A percentile compares a stretch with the other conserved stretches of the same genome.
These are phyloP conservation scores for Rhopalosiphum padi DNA, from an alignment of 1,140 invertebrate genomes.

Conservation along the genomic window DNA sequence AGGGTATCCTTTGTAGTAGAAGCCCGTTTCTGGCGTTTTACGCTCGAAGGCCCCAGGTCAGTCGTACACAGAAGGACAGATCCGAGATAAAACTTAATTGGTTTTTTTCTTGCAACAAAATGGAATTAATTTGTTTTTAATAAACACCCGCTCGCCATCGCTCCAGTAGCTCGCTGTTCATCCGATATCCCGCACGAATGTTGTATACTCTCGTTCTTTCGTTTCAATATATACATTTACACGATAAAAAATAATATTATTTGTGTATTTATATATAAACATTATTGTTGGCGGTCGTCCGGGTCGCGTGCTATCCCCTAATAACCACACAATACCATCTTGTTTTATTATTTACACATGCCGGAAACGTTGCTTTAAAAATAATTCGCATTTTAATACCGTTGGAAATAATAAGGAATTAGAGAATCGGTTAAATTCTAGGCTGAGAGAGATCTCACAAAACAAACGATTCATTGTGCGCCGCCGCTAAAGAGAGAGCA, in stretches of 20 bases:
- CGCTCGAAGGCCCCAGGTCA: background rate
- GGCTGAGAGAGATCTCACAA: background rate
- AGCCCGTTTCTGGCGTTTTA: background rate
- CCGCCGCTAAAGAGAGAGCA: background rate
- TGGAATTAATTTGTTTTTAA: constrained; percentile 46
- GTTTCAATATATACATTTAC: background rate
- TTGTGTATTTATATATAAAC: too few species aligned
- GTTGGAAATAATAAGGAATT: background rate
- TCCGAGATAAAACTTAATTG: constrained; percentile 40
- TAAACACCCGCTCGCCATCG: background rate
- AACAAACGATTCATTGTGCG: background rate
- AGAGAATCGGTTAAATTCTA: background rate
- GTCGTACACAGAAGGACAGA: background rate
- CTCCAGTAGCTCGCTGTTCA: background rate
- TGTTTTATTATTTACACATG: background rate
- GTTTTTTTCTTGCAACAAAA: background rate
- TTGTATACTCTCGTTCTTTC: background rate
- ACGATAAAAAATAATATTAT: background rate
- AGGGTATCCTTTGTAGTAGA: background rate
- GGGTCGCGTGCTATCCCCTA: too few species aligned
- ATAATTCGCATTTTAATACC: background rate
- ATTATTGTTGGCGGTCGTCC: too few species aligned
- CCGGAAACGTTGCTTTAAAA: too few species aligned
- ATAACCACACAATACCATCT: background rate
- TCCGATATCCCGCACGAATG: background rate